These are phyloP conservation scores for Mythimna pallens DNA, from an alignment of 2,888 invertebrate genomes.

Conservation along the genomic window DNA sequence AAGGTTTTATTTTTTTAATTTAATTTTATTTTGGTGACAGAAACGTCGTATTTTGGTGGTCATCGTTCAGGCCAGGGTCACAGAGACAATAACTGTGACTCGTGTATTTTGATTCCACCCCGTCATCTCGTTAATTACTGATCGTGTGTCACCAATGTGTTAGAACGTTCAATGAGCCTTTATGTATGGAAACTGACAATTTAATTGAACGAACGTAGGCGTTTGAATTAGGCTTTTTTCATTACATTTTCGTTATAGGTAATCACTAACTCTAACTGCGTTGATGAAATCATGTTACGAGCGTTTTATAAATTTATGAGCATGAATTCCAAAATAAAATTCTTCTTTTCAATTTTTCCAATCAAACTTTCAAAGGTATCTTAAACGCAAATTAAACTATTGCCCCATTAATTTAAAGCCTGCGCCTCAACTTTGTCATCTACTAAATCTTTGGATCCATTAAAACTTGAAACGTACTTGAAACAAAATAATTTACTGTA, in stretches of 20 bases:
- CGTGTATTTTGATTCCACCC: constrained; percentile 70
- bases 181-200: constrained; percentile 57
- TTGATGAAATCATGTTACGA: not conserved
- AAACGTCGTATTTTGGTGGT: constrained; percentile 60
- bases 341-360: not conserved
- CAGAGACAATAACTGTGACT: constrained; percentile 78
- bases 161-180: constrained; percentile 67
- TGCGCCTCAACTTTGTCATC: constrained; percentile 40
- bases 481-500: constrained; percentile 70
- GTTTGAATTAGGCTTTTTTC: constrained; percentile 30
- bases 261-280: constrained; percentile 21
- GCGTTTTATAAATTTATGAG: not conserved
- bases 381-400: constrained; percentile 13
- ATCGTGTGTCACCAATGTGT: constrained; percentile 68
- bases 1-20: constrained; percentile 43
- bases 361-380: not conserved
- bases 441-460: constrained; percentile 48
- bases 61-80: constrained; percentile 70
- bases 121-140: constrained; percentile 82
- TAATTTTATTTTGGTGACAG: constrained; percentile 46
- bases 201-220: constrained; percentile 56
- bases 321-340: not conserved
- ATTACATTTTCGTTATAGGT: constrained; percentile 14
- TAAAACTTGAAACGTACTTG: constrained; percentile 54
- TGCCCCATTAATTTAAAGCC: constrained; percentile 22